Base-by-base conservation (phyloP, 2,797 vertebrate species). In the Xerus rutilus region DNA sequence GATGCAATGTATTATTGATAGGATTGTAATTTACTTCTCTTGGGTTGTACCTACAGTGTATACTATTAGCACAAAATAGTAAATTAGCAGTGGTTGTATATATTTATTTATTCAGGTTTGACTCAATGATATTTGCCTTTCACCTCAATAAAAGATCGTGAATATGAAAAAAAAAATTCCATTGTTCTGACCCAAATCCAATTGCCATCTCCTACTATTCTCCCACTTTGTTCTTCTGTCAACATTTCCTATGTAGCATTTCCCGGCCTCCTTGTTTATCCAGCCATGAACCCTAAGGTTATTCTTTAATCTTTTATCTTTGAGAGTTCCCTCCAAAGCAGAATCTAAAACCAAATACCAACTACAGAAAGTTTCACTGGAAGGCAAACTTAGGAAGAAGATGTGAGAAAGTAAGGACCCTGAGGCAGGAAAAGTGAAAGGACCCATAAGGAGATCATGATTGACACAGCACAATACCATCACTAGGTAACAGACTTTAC, bases 21-120 rank as follows among this genome's bases (percentile, higher is more conserved):
- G 94, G 6, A 96, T 91, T 96, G 94, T 94, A 96, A 97, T 95
- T 95, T 91, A 86, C 96, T 96, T 82, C 70, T 95, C 82, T 95
- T 74, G n/a, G 72, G 93, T 88, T 77, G 3, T 93, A 97, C 93
- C 93, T 95, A 95, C 86, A 89, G 88, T 85, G 93, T 95, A 65
- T 59, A 28, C 85, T 83, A 77, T 92, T 77, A 84, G 76, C 96
- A 97, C 76, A 70, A 96, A 89, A 94, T 96, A 96, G 92, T 91
- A 97, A 97, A 97, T 97, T 94, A 96, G 62, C 88, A 59, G 18
- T 17, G 57, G 45, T 89, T 83, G 90, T 94, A 47, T 92, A 0
- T 49, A 94, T 98, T 93, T 93, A 83, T 91, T 87, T 45, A 0
- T 78, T 91, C 3, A 7, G 52, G 45, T 78, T 79, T 59, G 89